Percentiles rank a stretch among this genome's conserved stretches.
These are phyloP conservation scores for Nicator chloris DNA, from an alignment of 2,113 vertebrate species.

Conservation along the genomic window DNA sequence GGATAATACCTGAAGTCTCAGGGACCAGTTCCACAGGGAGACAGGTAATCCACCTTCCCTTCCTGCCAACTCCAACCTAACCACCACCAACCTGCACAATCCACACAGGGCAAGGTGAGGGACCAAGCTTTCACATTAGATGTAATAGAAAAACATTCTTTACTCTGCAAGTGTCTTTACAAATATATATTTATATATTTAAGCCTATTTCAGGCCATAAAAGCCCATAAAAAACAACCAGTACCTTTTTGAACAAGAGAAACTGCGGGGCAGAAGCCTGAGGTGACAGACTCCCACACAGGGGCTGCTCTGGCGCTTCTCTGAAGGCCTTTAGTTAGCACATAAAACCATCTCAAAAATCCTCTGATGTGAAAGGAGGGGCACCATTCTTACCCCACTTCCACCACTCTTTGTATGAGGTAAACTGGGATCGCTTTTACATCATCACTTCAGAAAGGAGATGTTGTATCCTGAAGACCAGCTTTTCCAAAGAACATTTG, in stretches of 20 bases:
- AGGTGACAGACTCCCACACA: slow-evolving; percentile 38
- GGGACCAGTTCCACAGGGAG: neutral
- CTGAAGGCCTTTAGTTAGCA: slow-evolving; percentile 59
- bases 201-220: slow-evolving; percentile 65
- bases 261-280: slow-evolving; percentile 29
- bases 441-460: slow-evolving; percentile 30
- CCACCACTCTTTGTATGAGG: slow-evolving; percentile 39
- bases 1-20: neutral
- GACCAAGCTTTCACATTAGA: slow-evolving; percentile 53
- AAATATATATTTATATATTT: slow-evolving; percentile 76
- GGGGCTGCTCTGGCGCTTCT: slow-evolving; percentile 48
- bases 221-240: slow-evolving; percentile 63
- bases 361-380: neutral
- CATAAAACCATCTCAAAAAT: slow-evolving; percentile 26
- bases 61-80: neutral
- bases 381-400: neutral
- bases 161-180: slow-evolving; percentile 75
- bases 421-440: slow-evolving; percentile 61
- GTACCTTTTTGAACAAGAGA: slow-evolving; percentile 63
- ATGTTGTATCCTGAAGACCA: slow-evolving; percentile 57
- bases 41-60: neutral
- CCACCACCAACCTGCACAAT: neutral
- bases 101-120: neutral
- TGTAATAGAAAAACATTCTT: slow-evolving; percentile 72
- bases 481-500: slow-evolving; percentile 36